phyloP scores from a whole-genome alignment of 2,113 vertebrate genomes.

The Romanogobio albipinnatus region DNA sequence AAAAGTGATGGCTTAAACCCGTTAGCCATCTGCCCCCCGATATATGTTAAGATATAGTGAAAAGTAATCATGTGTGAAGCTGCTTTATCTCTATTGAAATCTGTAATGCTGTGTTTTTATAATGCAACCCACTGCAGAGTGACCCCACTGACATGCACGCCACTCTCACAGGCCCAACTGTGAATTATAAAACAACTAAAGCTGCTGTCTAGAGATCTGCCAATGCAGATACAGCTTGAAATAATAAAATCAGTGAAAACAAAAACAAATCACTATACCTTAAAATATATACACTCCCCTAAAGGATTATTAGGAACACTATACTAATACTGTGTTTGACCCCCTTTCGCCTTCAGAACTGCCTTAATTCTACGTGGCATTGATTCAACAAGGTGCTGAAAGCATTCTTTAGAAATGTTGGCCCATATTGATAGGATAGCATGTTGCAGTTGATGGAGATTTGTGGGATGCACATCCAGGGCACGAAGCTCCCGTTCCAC shows the following conservation, averaged over 20 bases:
- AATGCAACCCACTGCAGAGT: conserved; percentile 42
- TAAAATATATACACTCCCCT: no score
- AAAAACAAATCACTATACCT: neutral
- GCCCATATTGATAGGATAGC: no score
- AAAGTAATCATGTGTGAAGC: conserved; percentile 21
- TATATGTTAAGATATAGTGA: neutral
- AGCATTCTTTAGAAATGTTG: no score
- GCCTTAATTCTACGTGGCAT: no score
- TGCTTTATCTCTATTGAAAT: conserved; percentile 40
- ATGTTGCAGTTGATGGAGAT: no score
- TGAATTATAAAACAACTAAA: conserved; percentile 48
- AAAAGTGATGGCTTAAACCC: neutral
- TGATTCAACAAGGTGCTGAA: no score
- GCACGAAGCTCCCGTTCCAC: no score
- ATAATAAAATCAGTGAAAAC: neutral
- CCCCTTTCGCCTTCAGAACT: no score
- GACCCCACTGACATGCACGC: conserved; percentile 49
- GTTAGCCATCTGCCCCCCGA: neutral
- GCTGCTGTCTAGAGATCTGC: conserved; percentile 41
- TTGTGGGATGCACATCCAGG: no score
- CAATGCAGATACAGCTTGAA: conserved; percentile 7
- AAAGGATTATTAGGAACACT: no score
- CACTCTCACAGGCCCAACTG: conserved; percentile 34
- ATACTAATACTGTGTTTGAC: no score
- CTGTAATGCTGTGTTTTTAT: conserved; percentile 43